Percentiles rank a stretch among this genome's conserved stretches.
These are phyloP conservation scores for Drosophila littoralis DNA, from an alignment of 1,140 invertebrate genomes.

Conservation along the genomic window DNA sequence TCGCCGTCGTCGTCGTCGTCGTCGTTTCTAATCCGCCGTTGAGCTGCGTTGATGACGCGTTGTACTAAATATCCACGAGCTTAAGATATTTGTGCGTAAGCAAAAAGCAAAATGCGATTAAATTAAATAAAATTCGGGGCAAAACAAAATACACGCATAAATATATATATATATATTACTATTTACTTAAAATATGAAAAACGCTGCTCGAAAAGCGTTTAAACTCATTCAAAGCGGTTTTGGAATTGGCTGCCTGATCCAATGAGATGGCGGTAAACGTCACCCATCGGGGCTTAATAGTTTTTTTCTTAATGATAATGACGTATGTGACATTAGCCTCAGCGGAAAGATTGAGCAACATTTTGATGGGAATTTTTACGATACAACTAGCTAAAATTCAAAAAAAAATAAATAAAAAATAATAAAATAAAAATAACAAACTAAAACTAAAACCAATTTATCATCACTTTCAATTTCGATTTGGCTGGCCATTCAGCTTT, in stretches of 20 bases:
- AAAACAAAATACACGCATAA: conserved; percentile 35
- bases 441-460: conserved; percentile 48
- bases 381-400: conserved; percentile 5
- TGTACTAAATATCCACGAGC: conserved; percentile 69
- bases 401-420: not conserved
- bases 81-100: conserved; percentile 49
- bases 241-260: conserved; percentile 31
- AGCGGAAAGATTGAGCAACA: conserved; percentile 8
- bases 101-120: conserved; percentile 54
- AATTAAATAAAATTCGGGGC: conserved; percentile 56
- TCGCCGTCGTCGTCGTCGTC: conserved; percentile 37
- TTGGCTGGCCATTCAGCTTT: conserved; percentile 43
- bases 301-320: conserved; percentile 34
- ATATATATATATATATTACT: not conserved
- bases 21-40: conserved; percentile 70
- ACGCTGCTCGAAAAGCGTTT: conserved; percentile 35
- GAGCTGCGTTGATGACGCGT: conserved; percentile 42
- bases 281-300: conserved; percentile 42
- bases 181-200: conserved; percentile 9
- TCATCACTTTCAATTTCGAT: conserved; percentile 64
- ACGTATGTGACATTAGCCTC: conserved; percentile 37
- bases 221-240: conserved; percentile 51
- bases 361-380: conserved; percentile 12
- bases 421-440: not conserved
- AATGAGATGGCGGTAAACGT: conserved; percentile 29